A percentile compares a stretch with the other conserved stretches of the same genome.
Conservation (phyloP, 2,113 vertebrate genomes). For the Rostratula benghalensis region DNA sequence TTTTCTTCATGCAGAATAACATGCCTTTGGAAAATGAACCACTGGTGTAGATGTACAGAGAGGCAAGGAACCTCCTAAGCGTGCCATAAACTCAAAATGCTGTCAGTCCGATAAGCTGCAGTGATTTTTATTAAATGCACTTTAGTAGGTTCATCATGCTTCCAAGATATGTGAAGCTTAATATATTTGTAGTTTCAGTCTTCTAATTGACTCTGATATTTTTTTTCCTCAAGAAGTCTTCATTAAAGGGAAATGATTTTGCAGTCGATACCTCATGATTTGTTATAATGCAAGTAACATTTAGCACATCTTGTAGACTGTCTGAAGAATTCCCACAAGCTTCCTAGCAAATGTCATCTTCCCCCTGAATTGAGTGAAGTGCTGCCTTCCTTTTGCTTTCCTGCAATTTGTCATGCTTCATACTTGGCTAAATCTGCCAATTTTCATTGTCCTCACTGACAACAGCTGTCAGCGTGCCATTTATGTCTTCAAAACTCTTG, state of each 20-base stretch:
- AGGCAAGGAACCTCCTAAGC: not conserved
- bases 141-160: not conserved
- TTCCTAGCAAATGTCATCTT: constrained; percentile 61
- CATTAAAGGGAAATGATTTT: constrained; percentile 60
- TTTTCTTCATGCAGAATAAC: not conserved
- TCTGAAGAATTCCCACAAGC: constrained; percentile 61
- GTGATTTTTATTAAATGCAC: not conserved
- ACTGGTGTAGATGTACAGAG: not conserved
- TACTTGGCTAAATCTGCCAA: constrained; percentile 57
- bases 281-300: constrained; percentile 50
- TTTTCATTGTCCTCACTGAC: constrained; percentile 59
- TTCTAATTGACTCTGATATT: constrained; percentile 19
- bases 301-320: constrained; percentile 50
- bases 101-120: not conserved
- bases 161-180: not conserved
- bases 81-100: not conserved
- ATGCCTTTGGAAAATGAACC: not conserved
- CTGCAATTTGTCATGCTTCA: constrained; percentile 69
- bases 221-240: not conserved
- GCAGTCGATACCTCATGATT: constrained; percentile 34
- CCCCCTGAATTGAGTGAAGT: constrained; percentile 6
- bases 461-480: constrained; percentile 32
- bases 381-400: constrained; percentile 40
- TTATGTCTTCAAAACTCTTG: constrained; percentile 43
- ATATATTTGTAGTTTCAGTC: not conserved